These are phyloP conservation scores for Arctocebus calabarensis DNA, from an alignment of 2,797 vertebrate species.

Conservation along the genomic window DNA sequence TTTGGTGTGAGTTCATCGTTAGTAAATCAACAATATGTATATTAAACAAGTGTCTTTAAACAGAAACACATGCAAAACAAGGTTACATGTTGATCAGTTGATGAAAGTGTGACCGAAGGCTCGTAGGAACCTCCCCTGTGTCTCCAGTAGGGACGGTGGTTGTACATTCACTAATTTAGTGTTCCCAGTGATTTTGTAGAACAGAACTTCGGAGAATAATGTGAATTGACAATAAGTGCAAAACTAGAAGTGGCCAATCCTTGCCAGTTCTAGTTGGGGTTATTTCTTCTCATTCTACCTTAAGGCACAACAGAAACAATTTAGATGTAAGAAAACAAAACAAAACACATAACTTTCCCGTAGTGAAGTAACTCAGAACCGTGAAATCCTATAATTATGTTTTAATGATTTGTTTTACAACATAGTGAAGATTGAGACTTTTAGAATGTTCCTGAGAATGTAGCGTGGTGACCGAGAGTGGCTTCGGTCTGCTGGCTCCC, in stretches of 20 bases:
- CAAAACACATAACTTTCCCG: neutral
- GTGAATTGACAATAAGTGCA: neutral
- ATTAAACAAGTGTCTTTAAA: neutral
- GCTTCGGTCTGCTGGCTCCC: neutral
- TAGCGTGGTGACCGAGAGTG: neutral
- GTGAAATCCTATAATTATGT: neutral
- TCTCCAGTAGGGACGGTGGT: neutral
- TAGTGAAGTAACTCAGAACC: neutral
- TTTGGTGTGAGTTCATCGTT: neutral
- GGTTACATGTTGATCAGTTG: neutral
- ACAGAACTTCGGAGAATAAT: neutral
- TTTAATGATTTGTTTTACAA: slow-evolving; percentile 18
- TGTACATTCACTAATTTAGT: neutral
- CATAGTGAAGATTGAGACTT: neutral
- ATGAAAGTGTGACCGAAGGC: neutral
- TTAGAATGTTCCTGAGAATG: neutral
- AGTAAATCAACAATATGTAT: neutral
- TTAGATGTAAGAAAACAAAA: neutral
- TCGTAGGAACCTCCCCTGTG: neutral
- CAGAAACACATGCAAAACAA: neutral
- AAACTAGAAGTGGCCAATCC: neutral
- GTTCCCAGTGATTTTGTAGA: neutral
- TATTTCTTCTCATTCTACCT: slow-evolving; percentile 3
- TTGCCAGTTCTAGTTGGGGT: neutral
- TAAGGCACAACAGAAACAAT: neutral